Percentiles rank a stretch among this genome's conserved stretches.
Evolutionary conservation across 2,797 vertebrate genomes (phyloP).

Genomic region (Tenualosa ilisha): DNA sequence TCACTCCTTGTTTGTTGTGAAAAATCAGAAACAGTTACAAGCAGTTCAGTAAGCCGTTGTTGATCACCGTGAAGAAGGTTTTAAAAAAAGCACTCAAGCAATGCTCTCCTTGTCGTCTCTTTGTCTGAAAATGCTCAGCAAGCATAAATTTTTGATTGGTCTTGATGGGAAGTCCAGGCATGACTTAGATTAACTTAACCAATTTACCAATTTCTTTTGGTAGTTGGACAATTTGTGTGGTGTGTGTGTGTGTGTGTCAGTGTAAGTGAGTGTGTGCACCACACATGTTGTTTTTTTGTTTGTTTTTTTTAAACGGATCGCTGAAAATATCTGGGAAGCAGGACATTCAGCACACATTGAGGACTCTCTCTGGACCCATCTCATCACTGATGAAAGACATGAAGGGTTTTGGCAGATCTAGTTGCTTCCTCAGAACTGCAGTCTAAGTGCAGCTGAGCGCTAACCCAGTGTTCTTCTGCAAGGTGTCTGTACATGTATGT

Average conservation of each 20-base stretch:
- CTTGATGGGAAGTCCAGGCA: not conserved
- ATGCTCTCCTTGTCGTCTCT: not conserved
- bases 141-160: not conserved
- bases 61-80: conserved; percentile 63
- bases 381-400: not conserved
- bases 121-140: not conserved
- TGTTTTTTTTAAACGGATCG: not conserved
- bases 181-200: not conserved
- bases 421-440: not conserved
- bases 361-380: not conserved
- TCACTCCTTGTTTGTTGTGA: not conserved
- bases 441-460: not conserved
- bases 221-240: not conserved
- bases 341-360: not conserved
- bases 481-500: too few species aligned
- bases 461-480: too few species aligned
- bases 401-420: not conserved
- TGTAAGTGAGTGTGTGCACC: too few species aligned
- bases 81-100: conserved; percentile 44
- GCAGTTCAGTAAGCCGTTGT: conserved; percentile 65
- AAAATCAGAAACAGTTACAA: conserved; percentile 74
- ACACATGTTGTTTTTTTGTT: too few species aligned
- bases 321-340: not conserved
- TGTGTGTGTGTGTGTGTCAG: not conserved
- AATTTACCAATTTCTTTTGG: not conserved